These are phyloP conservation scores for Haliclona indistincta DNA, from an alignment of 37 sponge, comb jelly and placozoan genomes.

Conservation along the genomic window DNA sequence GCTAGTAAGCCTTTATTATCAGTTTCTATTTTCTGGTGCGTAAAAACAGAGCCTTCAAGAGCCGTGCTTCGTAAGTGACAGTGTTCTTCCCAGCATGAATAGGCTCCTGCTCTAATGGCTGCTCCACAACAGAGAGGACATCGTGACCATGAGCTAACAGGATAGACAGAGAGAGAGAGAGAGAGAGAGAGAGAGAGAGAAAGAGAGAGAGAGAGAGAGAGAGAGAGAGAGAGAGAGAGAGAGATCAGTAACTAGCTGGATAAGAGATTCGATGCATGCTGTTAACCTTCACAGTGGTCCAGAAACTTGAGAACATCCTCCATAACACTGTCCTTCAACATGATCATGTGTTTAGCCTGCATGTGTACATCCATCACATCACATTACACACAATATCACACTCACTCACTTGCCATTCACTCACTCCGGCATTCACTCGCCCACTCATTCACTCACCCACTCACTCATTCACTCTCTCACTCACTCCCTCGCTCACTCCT, in stretches of 20 bases:
- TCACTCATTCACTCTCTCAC: no score
- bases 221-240: no score
- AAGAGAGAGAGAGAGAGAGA: no score
- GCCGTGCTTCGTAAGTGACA: conserved; percentile 92
- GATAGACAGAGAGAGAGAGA: no score
- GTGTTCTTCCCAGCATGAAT: conserved; percentile 89
- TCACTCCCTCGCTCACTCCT: no score
- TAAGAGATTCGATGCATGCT: no score
- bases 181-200: no score
- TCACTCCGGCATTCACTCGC: no score
- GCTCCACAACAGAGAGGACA: conserved; percentile 72
- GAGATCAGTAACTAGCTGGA: no score
- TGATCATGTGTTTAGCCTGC: conserved; percentile 96
- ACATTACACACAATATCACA: background rate
- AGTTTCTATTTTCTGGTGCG: conserved; percentile 46
- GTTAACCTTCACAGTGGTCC: conserved; percentile 91
- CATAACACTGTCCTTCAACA: conserved; percentile 86
- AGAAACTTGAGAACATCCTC: conserved; percentile 90
- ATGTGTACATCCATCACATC: conserved; percentile 15
- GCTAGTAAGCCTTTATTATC: no score
- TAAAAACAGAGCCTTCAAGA: conserved; percentile 88
- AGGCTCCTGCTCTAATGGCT: conserved; percentile 72
- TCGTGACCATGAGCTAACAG: conserved; percentile 65
- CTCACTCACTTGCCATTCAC: no score
- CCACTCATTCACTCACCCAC: no score